phyloP scores from a whole-genome alignment of 2,113 vertebrate species.

The Anser brachyrhynchus region DNA sequence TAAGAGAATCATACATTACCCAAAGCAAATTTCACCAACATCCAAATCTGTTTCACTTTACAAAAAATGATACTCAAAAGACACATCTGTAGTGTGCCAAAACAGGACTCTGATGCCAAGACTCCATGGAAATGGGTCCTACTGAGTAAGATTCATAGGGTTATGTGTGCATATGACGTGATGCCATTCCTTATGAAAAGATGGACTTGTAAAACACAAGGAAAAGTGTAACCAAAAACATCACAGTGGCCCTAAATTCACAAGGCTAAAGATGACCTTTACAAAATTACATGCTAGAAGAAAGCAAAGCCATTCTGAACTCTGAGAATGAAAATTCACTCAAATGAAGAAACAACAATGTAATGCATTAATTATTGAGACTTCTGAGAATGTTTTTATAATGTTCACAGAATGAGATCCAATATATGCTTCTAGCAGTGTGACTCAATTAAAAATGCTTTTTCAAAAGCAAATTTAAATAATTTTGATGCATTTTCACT shows the following conservation, averaged over 20 bases:
- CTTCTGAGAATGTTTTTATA: neutral
- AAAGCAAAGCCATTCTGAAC: neutral
- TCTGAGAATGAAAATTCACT: neutral
- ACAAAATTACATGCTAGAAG: neutral
- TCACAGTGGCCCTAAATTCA: neutral
- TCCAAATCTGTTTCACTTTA: neutral
- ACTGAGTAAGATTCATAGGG: neutral
- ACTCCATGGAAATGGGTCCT: neutral
- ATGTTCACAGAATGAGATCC: neutral
- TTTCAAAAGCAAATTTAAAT: conserved; percentile 7
- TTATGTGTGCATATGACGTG: neutral
- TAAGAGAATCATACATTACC: neutral
- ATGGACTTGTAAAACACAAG: neutral
- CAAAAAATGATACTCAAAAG: neutral
- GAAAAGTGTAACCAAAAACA: neutral
- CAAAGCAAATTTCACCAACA: neutral
- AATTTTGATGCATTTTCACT: conserved; percentile 27
- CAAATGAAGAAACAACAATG: neutral
- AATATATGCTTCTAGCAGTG: neutral
- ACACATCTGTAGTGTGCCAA: neutral
- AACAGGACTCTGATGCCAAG: neutral
- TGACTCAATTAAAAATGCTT: neutral
- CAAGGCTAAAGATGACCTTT: neutral
- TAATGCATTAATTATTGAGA: neutral
- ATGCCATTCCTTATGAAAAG: neutral